phyloP scores from a whole-genome alignment of 2,113 vertebrate species.

The Acrocephalus kingi region DNA sequence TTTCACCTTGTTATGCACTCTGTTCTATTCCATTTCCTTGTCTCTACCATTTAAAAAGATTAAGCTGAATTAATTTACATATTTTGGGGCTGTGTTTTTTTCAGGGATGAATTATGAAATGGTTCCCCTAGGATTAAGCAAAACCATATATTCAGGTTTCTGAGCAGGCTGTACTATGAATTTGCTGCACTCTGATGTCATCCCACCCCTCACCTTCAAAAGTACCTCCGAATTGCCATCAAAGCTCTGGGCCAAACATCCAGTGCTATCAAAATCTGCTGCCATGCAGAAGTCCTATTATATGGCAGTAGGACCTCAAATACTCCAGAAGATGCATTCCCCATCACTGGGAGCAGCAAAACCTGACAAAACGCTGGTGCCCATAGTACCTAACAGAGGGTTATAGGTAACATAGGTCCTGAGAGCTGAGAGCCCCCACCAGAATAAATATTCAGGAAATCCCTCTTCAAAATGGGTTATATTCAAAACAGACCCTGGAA shows the following conservation, averaged over 20 bases:
- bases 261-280: neutral
- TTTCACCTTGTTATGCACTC: neutral
- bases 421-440: neutral
- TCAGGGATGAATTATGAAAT: neutral
- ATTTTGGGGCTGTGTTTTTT: neutral
- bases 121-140: neutral
- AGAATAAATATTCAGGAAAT: neutral
- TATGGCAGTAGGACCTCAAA: neutral
- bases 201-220: neutral
- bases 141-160: neutral
- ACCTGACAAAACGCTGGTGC: neutral
- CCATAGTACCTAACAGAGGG: rapidly evolving
- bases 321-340: neutral
- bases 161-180: neutral
- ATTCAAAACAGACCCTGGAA: neutral
- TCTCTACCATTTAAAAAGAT: neutral
- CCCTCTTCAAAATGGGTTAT: neutral
- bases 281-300: neutral
- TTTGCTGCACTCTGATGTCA: neutral
- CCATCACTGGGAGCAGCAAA: neutral
- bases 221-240: neutral
- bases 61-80: neutral
- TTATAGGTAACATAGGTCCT: neutral
- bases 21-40: neutral
- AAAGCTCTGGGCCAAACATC: neutral